These are phyloP conservation scores for Archocentrus centrarchus DNA, from an alignment of 2,113 vertebrate genomes.

Conservation along the genomic window DNA sequence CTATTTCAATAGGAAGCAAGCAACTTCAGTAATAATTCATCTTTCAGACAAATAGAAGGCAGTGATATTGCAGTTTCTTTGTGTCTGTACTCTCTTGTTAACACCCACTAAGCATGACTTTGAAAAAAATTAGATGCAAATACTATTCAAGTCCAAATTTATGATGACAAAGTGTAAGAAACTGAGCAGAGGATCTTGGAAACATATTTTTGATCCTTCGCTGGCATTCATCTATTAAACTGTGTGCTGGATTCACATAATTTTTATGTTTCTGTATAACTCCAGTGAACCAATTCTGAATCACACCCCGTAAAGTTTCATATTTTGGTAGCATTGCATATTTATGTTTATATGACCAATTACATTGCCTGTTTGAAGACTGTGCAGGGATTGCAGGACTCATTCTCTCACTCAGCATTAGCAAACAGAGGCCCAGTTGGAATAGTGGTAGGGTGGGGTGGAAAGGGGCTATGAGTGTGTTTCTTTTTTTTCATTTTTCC, in stretches of 20 bases:
- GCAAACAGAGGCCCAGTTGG: slow-evolving; percentile 25
- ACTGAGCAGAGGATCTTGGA: slow-evolving; percentile 18
- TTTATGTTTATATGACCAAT: slow-evolving; percentile 56
- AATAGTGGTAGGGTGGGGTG: neutral
- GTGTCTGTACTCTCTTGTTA: slow-evolving; percentile 28
- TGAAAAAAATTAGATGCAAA: slow-evolving; percentile 34
- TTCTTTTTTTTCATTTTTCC: slow-evolving; percentile 30
- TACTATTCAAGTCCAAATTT: slow-evolving; percentile 37
- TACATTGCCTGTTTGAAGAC: slow-evolving; percentile 42
- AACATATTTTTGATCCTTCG: slow-evolving; percentile 31
- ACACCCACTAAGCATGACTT: slow-evolving; percentile 51
- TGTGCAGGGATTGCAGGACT: slow-evolving; percentile 34
- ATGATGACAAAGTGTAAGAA: slow-evolving; percentile 45
- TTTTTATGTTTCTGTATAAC: slow-evolving; percentile 22
- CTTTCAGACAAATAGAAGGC: neutral
- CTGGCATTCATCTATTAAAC: slow-evolving; percentile 18
- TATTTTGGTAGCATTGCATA: slow-evolving; percentile 52
- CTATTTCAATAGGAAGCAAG: slow-evolving; percentile 15
- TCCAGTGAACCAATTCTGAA: slow-evolving; percentile 48
- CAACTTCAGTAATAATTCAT: neutral
- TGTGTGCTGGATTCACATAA: slow-evolving; percentile 24
- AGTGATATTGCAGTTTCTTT: neutral
- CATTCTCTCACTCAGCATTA: slow-evolving; percentile 31
- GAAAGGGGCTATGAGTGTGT: neutral
- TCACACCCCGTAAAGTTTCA: slow-evolving; percentile 51